Evolutionary conservation across 2,888 invertebrate genomes (phyloP).

Genomic region (Tanytarsus gracilentus): DNA sequence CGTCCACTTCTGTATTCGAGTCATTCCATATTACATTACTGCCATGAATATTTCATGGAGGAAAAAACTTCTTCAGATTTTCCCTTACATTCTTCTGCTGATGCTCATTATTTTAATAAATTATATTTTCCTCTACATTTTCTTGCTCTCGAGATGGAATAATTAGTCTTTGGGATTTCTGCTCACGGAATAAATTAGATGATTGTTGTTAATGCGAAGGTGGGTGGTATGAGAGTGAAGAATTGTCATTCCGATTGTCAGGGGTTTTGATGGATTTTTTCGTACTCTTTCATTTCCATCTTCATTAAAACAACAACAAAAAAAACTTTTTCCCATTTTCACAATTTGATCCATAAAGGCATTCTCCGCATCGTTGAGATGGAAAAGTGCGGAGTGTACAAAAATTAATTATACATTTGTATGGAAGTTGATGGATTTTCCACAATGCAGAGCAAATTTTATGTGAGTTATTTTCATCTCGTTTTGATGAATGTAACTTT

Average conservation of each 20-base stretch:
- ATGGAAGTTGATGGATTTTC: conserved; percentile 8
- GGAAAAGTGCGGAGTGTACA: conserved; percentile 11
- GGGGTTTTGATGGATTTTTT: no score
- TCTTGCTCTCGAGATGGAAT: background rate
- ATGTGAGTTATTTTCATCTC: no score
- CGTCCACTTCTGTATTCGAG: conserved; percentile 1
- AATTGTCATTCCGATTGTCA: no score
- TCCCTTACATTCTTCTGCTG: background rate
- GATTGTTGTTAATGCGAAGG: no score
- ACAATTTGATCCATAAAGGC: no score
- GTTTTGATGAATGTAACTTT: no score
- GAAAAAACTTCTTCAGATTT: background rate
- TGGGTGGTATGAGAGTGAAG: no score
- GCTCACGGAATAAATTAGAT: no score
- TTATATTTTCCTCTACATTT: conserved; percentile 21
- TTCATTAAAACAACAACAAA: background rate
- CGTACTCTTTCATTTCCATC: background rate
- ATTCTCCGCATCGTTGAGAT: background rate
- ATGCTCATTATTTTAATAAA: conserved; percentile 25
- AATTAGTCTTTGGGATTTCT: no score
- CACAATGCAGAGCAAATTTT: no score
- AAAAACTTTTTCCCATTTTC: no score
- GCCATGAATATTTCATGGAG: conserved; percentile 21
- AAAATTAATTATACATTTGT: conserved; percentile 24
- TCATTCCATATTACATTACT: conserved; percentile 26